Conservation (phyloP, 2,113 vertebrate species). For the Lamprotornis superbus region DNA sequence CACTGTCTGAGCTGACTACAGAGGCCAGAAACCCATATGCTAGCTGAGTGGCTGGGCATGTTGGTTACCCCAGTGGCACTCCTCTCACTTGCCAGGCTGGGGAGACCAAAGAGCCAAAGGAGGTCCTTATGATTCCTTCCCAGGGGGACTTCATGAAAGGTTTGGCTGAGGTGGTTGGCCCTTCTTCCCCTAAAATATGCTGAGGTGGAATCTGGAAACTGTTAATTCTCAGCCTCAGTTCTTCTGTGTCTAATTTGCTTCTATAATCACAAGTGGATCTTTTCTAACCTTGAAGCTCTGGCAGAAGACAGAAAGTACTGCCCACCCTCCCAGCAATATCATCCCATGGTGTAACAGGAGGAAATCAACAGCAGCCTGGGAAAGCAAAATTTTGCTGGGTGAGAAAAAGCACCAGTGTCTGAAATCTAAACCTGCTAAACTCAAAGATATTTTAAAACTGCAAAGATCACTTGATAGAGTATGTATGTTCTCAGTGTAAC, state of each 20-base stretch:
- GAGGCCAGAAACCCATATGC: background rate
- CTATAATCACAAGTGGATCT: background rate
- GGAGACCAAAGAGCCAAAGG: background rate
- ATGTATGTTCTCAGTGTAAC: background rate
- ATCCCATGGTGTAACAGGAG: background rate
- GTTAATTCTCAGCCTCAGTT: background rate
- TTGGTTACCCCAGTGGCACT: background rate
- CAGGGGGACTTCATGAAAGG: background rate
- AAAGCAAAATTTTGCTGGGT: background rate
- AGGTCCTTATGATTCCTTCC: background rate
- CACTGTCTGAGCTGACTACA: background rate
- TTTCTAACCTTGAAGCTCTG: background rate
- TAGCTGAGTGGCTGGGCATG: rapidly evolving
- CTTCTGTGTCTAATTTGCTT: background rate
- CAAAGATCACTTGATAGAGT: background rate
- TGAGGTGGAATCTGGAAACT: background rate
- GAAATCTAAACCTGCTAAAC: background rate
- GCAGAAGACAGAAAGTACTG: background rate
- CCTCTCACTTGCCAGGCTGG: background rate
- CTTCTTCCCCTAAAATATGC: background rate
- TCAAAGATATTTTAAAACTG: background rate
- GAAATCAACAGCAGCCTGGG: background rate
- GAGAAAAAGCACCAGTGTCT: background rate
- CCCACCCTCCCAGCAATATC: background rate
- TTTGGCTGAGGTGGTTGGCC: rapidly evolving